Base-by-base conservation (phyloP, 37 sponge, comb jelly and placozoan genomes). In the Aphrocallistes beatrix region DNA sequence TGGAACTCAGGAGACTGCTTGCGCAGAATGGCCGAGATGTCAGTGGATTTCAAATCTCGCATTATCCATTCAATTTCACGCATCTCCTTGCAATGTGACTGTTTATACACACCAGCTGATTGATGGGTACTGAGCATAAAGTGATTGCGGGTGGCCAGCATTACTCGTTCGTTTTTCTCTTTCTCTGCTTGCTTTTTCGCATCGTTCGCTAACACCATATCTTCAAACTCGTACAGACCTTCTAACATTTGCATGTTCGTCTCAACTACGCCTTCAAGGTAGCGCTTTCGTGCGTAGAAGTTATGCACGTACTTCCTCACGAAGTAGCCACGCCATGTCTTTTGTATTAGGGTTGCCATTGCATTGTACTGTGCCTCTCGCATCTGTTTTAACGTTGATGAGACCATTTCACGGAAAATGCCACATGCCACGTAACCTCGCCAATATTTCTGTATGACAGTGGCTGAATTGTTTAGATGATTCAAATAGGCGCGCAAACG, bases 271-370 rank as follows among this genome's bases (percentile, higher is more conserved):
- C 47, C 91, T 36, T 38, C 83, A 50, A 92, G 40, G 82, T 89
- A 88, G 23, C 28, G 38, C 83, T 88, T 87, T 16, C 87, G 86
- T 0, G 90, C 87, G 49, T 92, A 89, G 85, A 88, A 92, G 81
- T 90, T 45, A 81, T 83, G 84, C 38, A 90, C 87, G 32, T 88
- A 89, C 37, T 84, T 89, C 39, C 92, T 40, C 16, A 88, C 88
- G 86, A 60, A 92, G 84, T 88, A 89, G 34, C 90, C 92, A 51
- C 75, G 10, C 75, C 75, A 60, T 60, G n/a, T 30, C 21, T 60
- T 60, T 60, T 60, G 75, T 60, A 60, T 60, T 60, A 60, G 28
- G n/a, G 75, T 60, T 3, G 75, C 75, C 75, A 60, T 60, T 19
- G 75, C 34, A 30, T 60, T 60, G 34, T 60, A 60, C 10, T 60